Evolutionary conservation across 2,797 vertebrate genomes (phyloP), one percentile per base, ranked within the genome.

Genomic region (Sebastes minor): DNA sequence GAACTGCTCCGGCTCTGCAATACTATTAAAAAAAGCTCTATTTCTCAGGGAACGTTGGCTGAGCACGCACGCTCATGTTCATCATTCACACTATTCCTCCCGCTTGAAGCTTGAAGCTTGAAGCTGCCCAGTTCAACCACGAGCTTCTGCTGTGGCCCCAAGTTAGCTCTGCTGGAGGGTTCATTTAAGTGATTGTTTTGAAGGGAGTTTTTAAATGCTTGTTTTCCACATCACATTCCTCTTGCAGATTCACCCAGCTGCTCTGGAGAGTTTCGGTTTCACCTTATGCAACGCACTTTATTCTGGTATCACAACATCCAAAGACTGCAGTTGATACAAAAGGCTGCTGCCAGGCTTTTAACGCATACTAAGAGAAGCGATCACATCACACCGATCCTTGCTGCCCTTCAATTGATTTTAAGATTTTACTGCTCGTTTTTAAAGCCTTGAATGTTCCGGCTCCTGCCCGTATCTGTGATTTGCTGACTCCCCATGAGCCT

Each of bases 21-120:
- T 8, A 55, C 30, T 23, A 56, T 79, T 55, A 79, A 38, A 27
- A 27, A 74, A 78, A 71, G 35, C n/a, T 25, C 8, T 4, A 25
- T 73, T 77, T 80, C 49, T 80, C 49, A 82, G 66, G 59, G 23
- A 84, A 55, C 1, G 9, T 3, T 74, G 57, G 42, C 56, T 12
- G 16, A 74, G 59, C 28, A 22, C 4, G 13, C 12, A 66, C 2
- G 1, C 42, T 33, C 30, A 65, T 73, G 62, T 72, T 85, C 27
- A 27, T 66, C 57, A 27, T 60, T 82, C 25, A 65, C 33, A 38
- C 27, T 33, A 6, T 38, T 70, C 27, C 30, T 42, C 30, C 61
- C 0, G 4, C 13, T 25, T 75, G 33, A n/a, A 33, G 8, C 13
- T 25, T 75, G 33, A n/a, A 33, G 8, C 27, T 73, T 33, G 28